phyloP scores from a whole-genome alignment of 2,113 vertebrate species.

The Hyaena hyaena region DNA sequence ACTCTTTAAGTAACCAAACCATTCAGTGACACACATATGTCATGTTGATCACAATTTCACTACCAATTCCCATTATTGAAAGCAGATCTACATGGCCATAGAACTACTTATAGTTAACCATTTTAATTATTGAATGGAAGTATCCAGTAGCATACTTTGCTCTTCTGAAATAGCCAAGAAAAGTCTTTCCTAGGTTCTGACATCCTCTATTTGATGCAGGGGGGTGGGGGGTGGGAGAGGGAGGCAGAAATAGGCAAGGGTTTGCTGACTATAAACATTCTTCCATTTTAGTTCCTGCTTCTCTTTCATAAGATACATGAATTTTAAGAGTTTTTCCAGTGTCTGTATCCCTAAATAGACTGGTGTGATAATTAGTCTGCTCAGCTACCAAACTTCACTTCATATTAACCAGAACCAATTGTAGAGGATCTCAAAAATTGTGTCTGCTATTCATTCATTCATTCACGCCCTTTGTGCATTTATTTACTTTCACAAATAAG shows the following conservation, averaged over 20 bases:
- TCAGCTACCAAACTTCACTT: background rate
- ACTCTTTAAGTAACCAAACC: background rate
- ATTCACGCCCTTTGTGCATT: background rate
- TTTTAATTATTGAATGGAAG: background rate
- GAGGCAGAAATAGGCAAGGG: fast-evolving
- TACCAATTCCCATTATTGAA: background rate
- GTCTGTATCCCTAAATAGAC: background rate
- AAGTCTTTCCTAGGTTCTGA: background rate
- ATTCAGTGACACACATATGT: background rate
- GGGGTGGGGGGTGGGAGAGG: too few species aligned
- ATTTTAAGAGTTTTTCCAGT: background rate
- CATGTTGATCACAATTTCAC: background rate
- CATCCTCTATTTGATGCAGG: background rate
- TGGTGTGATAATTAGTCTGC: background rate
- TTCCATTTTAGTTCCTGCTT: background rate
- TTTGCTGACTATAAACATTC: background rate
- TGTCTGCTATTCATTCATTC: background rate
- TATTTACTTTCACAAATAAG: background rate
- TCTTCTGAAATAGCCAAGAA: background rate
- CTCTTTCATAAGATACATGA: background rate
- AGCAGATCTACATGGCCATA: background rate
- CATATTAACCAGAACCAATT: background rate
- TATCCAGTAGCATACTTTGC: background rate
- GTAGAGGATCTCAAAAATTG: background rate
- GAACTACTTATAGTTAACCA: background rate